These are phyloP conservation scores for Reticulitermes speratus DNA, from an alignment of 1,140 invertebrate species.

Conservation along the genomic window DNA sequence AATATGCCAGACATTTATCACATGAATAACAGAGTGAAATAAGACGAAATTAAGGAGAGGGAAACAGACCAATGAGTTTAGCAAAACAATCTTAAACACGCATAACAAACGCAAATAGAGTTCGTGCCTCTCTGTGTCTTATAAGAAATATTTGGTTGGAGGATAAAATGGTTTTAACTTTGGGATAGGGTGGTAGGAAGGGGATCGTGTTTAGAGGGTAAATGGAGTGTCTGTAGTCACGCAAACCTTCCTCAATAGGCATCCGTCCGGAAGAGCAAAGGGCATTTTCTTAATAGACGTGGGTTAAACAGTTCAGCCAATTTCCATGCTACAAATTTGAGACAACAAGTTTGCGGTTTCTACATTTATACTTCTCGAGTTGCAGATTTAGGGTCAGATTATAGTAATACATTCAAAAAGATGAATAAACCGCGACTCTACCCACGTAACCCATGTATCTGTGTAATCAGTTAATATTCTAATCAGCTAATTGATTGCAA, in stretches of 20 bases:
- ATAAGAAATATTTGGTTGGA: background rate
- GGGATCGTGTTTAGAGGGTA: background rate
- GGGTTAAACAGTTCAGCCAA: background rate
- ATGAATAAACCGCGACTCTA: no score
- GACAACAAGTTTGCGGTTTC: background rate
- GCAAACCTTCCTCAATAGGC: background rate
- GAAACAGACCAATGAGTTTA: background rate
- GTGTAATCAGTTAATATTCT: no score
- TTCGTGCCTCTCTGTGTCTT: background rate
- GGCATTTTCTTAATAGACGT: background rate
- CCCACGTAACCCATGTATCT: no score
- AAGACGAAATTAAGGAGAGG: background rate
- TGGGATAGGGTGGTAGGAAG: background rate
- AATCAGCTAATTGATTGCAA: no score
- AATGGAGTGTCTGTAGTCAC: background rate
- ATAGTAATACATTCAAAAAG: no score
- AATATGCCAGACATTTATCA: background rate
- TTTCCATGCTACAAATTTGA: background rate
- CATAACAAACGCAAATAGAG: background rate
- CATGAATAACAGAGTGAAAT: background rate
- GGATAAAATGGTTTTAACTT: slow-evolving; percentile 6
- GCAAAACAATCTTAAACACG: background rate
- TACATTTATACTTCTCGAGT: background rate
- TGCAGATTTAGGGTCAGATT: no score
- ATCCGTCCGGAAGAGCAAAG: background rate